Percentiles rank a stretch among this genome's conserved stretches.
phyloP scores from a whole-genome alignment of 2,797 vertebrate genomes.

The Acropternis orthonyx region DNA sequence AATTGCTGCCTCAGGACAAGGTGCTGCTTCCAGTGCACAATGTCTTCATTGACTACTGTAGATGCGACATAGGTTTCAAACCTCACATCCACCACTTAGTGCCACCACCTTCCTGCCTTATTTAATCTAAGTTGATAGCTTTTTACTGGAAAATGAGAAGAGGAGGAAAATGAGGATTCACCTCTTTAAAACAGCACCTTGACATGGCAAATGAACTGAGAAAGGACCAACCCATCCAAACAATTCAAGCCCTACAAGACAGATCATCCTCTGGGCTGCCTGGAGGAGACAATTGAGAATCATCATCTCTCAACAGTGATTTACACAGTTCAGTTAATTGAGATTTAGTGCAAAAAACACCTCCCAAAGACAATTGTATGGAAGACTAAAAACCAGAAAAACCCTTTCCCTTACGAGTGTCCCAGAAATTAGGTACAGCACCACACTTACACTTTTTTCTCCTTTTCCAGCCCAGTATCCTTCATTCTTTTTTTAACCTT shows the following conservation, averaged over 20 bases:
- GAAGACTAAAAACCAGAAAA: background rate
- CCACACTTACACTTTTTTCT: background rate
- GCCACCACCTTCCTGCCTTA: background rate
- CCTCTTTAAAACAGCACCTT: background rate
- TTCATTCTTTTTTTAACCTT: background rate
- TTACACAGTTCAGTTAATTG: background rate
- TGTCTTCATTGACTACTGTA: conserved; percentile 10
- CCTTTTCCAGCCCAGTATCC: background rate
- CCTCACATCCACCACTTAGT: background rate
- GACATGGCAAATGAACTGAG: background rate
- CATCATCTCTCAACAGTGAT: background rate
- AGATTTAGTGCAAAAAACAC: background rate
- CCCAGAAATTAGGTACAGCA: background rate
- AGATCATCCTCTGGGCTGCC: background rate
- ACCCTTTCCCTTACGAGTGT: background rate
- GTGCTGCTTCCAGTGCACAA: conserved; percentile 29
- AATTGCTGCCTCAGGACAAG: conserved; percentile 67
- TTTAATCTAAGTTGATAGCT: background rate
- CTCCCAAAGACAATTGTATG: background rate
- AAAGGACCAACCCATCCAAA: background rate
- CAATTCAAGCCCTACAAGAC: background rate
- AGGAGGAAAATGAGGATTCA: background rate
- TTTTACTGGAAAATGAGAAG: background rate
- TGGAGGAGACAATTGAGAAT: background rate
- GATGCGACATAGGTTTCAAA: conserved; percentile 44